Percentiles rank a stretch among this genome's conserved stretches.
Conservation (phyloP, 2,888 invertebrate species). For the Drosophila basisetae region DNA sequence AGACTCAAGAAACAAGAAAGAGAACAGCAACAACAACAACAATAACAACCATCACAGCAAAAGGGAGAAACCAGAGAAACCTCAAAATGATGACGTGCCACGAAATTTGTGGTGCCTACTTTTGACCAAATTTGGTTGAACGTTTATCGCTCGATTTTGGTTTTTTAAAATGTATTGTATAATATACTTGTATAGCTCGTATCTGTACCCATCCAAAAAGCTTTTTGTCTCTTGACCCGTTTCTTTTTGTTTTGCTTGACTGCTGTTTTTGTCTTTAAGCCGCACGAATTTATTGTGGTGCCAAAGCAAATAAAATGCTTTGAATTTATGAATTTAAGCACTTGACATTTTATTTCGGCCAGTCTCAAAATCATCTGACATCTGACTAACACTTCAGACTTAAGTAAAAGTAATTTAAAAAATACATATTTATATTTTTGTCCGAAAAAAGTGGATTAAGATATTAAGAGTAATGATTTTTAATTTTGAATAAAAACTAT, state of each 20-base stretch:
- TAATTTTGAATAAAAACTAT: not conserved
- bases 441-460: not conserved
- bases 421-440: not conserved
- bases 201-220: conserved; percentile 38
- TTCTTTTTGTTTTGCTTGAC: conserved; percentile 38
- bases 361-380: conserved; percentile 28
- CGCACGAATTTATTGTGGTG: conserved; percentile 40
- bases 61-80: conserved; percentile 44
- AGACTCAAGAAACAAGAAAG: conserved; percentile 43
- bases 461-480: not conserved
- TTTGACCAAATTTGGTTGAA: conserved; percentile 74
- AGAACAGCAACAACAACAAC: conserved; percentile 38
- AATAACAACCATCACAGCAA: conserved; percentile 8
- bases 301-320: conserved; percentile 47
- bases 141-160: conserved; percentile 55
- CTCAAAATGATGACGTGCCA: conserved; percentile 44
- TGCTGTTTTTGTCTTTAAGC: conserved; percentile 35
- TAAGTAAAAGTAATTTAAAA: not conserved
- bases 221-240: conserved; percentile 77
- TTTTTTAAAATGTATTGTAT: conserved; percentile 50
- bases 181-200: conserved; percentile 62
- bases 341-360: conserved; percentile 50
- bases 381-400: conserved; percentile 24
- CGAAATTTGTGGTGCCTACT: conserved; percentile 81
- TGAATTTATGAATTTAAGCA: conserved; percentile 50